A percentile compares a stretch with the other conserved stretches of the same genome.
These are phyloP conservation scores for Hydrolagus colliei DNA, from an alignment of 2,797 vertebrate species.

Conservation along the genomic window DNA sequence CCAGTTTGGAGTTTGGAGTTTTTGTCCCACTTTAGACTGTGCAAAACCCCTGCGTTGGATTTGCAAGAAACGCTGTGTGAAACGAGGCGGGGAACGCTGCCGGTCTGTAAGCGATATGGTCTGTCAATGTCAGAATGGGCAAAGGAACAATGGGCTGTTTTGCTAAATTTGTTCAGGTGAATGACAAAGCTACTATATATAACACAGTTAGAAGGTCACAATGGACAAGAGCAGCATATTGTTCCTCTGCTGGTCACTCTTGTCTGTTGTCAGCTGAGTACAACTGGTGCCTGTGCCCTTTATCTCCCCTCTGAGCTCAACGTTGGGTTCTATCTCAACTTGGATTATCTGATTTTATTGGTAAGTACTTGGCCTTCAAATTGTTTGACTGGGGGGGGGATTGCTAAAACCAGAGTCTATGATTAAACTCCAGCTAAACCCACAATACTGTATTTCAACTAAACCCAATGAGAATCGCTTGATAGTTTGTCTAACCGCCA, in stretches of 20 bases:
- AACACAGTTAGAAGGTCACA: constrained; percentile 15
- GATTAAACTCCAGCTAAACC: background rate
- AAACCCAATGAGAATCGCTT: no score
- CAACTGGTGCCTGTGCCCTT: constrained; percentile 3
- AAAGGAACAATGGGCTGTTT: background rate
- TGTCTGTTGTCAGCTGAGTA: background rate
- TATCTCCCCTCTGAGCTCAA: background rate
- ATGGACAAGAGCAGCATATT: background rate
- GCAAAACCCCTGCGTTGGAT: background rate
- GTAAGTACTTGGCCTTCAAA: constrained; percentile 4
- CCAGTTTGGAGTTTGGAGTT: background rate
- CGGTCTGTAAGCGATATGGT: background rate
- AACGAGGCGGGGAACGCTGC: no score
- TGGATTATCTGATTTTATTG: background rate
- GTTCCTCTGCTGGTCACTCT: background rate
- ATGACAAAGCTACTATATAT: constrained; percentile 17
- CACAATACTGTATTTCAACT: background rate
- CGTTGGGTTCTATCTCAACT: background rate
- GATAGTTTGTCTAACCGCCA: background rate
- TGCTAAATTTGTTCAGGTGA: constrained; percentile 27
- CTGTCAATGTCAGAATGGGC: background rate
- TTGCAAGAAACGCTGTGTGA: background rate
- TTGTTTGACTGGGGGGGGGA: background rate
- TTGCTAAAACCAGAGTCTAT: background rate
- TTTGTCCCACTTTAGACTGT: no score